Evolutionary conservation across 1,140 invertebrate species (phyloP), one percentile per base, ranked within the genome.

Genomic region (Pseudomyrmex pallidus): DNA sequence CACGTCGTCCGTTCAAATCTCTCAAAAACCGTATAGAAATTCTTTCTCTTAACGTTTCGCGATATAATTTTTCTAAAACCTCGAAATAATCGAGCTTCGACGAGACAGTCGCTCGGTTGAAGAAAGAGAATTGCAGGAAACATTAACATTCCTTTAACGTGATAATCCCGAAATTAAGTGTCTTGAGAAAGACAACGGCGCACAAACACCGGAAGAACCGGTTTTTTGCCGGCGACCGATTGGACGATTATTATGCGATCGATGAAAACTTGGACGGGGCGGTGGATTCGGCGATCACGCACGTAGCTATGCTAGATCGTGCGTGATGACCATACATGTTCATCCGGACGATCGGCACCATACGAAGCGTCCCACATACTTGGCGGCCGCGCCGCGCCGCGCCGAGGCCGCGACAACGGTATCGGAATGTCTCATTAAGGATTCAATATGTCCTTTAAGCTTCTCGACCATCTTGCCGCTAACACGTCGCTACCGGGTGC

Each of bases 341-440:
- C 88, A 91, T 89, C 87, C 78, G 63, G 84, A 87, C 73, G 86
- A 80, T 86, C 76, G 85, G 77, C 35, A 84, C 85, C 85, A 90
- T 91, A 91, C 87, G 86, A 85, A 89, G 87, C 86, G 91, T 91
- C 85, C 90, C 87, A 92, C 90, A 91, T 90, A 90, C 66, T 80
- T 70, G 3, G 68, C 82, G 62, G 86, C 62, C 73, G 68, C 59
- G 12, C 64, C 61, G 66, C 46, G 62, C 17, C 56, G 50, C 67
- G 83, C 5, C 68, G 74, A 83, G 56, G 73, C 72, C 64, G 74
- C 13, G 44, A 46, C 91, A 92, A 92, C 91, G 90, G 91, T 91
- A 92, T 91, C 90, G 85, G 85, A 84, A 87, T 83, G 83, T 73
- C 80, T 91, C 87, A 91, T 92, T 92, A 89, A 89, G 57, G 86